Evolutionary conservation across 2,888 invertebrate genomes (phyloP), one percentile per base, ranked within the genome.

Genomic region (Amorpha juglandis): DNA sequence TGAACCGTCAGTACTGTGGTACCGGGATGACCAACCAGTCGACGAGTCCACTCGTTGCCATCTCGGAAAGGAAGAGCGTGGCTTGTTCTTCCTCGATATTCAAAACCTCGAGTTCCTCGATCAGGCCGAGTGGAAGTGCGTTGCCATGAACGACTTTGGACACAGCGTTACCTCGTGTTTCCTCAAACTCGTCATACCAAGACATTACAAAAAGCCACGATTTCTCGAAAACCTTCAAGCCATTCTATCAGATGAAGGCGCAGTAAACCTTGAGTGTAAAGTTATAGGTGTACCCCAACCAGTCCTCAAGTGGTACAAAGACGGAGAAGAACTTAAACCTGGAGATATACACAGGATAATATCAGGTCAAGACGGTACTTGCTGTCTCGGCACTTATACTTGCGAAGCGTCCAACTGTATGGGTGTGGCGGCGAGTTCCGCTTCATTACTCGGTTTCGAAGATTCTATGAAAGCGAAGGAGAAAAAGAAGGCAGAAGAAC

Each of bases 71-170:
- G 97, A 97, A 80, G 95, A 95, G 33, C 92, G 95, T 52, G 97
- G 97, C 21, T 91, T 94, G 16, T 97, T 96, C 84, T 95, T 95
- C 80, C 92, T 98, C 70, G 96, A 97, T 77, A 95, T 98, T 50
- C 94, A 94, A 65, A 94, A 94, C 68, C 94, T 98, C 0, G 97
- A 98, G 86, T 95, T 98, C 78, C 94, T 96, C 67, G 98, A 98
- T 83, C 97, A 98, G 89, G 97, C 97, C 0, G 98, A 98, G 82
- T 98, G 98, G 98, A 98, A 98, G 84, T 98, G 98, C 82, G 96
- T 98, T 3, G 98, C 97, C 8, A 95, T 96, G 67, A 98, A 98
- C 82, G 97, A 98, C 78, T 98, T 96, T 79, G 98, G 98, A 0
- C 97, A 98, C 78, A 97, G 97, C 74, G 95, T 97, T 7, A 98